A percentile compares a stretch with the other conserved stretches of the same genome.
Evolutionary conservation across 2,113 vertebrate genomes (phyloP).

Genomic region (Nerophis ophidion): DNA sequence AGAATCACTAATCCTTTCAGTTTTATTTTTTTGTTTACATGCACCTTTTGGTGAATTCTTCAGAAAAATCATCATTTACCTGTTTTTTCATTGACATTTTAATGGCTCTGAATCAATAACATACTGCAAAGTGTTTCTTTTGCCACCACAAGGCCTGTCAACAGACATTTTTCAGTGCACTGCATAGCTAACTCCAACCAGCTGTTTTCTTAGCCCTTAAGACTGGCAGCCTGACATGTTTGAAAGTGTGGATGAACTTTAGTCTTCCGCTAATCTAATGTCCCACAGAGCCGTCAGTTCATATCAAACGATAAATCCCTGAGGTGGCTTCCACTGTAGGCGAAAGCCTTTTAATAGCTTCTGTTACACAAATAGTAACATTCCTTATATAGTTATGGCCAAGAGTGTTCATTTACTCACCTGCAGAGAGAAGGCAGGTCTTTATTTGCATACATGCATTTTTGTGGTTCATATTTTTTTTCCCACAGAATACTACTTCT

Average conservation of each 20-base stretch:
- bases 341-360: too few relatives aligned
- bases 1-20: too few relatives aligned
- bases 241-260: background rate
- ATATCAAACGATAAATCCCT: background rate
- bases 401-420: too few relatives aligned
- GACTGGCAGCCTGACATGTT: background rate
- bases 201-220: constrained; percentile 20
- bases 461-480: too few relatives aligned
- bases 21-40: background rate
- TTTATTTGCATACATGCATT: too few relatives aligned
- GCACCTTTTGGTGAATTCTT: background rate
- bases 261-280: background rate
- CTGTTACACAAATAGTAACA: too few relatives aligned
- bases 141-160: background rate
- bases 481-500: too few relatives aligned
- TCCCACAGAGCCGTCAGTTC: too few relatives aligned
- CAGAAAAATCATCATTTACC: background rate
- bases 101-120: constrained; percentile 3
- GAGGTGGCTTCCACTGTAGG: too few relatives aligned
- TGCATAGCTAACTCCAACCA: constrained; percentile 23
- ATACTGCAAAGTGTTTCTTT: background rate
- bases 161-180: background rate
- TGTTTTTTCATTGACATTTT: background rate
- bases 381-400: too few relatives aligned
- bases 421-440: too few relatives aligned